Conservation (phyloP, 2,113 vertebrate species). For the Brachyhypopomus occidentalis region DNA sequence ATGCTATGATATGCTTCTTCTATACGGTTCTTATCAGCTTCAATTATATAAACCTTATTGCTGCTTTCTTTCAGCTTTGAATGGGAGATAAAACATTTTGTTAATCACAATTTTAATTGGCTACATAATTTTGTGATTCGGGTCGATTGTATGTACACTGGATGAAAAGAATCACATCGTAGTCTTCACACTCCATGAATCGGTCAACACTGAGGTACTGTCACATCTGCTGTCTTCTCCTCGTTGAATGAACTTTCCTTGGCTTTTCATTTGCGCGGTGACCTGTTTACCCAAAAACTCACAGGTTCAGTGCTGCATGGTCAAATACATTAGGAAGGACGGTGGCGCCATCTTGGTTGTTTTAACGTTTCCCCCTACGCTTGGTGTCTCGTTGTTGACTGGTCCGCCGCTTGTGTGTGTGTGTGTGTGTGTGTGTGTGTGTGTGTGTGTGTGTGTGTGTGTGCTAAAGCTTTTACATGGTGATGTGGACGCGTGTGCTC, state of each 20-base stretch:
- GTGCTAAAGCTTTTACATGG: constrained; percentile 51
- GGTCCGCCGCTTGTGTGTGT: background rate
- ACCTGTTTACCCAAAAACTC: constrained; percentile 69
- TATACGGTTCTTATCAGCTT: no score
- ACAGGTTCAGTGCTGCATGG: constrained; percentile 70
- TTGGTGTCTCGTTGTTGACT: constrained; percentile 61
- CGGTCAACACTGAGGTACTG: no score
- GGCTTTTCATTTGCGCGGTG: constrained; percentile 75
- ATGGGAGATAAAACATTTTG: no score
- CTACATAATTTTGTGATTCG: no score
- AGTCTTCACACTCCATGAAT: no score
- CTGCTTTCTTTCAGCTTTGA: no score
- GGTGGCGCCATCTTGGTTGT: background rate
- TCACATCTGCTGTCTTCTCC: constrained; percentile 8
- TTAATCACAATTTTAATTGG: no score
- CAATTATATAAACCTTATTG: no score
- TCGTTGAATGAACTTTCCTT: constrained; percentile 75
- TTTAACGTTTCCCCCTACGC: constrained; percentile 49
- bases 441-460: background rate
- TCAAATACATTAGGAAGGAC: constrained; percentile 29
- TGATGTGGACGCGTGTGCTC: constrained; percentile 62
- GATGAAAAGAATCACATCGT: no score
- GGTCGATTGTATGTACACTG: no score
- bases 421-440: background rate
- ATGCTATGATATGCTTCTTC: no score